Base-by-base conservation (phyloP, 2,888 invertebrate species). In the Drosophila stalkeri region DNA sequence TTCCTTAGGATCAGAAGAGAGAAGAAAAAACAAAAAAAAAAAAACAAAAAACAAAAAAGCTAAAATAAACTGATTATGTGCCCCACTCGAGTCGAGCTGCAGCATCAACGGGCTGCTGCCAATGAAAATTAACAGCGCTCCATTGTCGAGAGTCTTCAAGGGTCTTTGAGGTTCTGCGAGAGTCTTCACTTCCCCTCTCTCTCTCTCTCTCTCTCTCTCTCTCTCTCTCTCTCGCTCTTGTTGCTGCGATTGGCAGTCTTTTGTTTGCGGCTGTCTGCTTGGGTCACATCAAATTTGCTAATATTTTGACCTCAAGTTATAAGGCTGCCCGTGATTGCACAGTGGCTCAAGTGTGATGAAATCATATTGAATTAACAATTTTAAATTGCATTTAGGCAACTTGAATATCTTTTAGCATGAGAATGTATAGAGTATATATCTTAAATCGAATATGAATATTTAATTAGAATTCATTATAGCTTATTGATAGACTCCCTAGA, bases 61-160 rank as follows among this genome's bases (percentile, higher is more conserved):
- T 72, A 80, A 88, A 90, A 86, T 86, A 86, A 86, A 86, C 86
- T 90, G 86, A 86, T 86, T 86, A 86, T 86, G 86, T 89, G 82
- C 71, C 77, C 77, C 74, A 67, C 61, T 68, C 80, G 68, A 77
- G 56, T 68, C 77, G 68, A 77, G 67, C 80, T 61, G 43, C 46
- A 39, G 35, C 23, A 54, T 16, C 54, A n/a, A 37, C 23, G 54
- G 23, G 18, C n/a, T 59, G 67, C 64, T 68, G 65, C 56, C 72
- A 61, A 72, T 65, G 61, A 61, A 86, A 86, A 86, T 86, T 86
- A 86, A 81, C 90, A 79, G 84, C 74, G 61, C 49, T 23, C 46
- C 11, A 3, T n/a, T 2, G 43, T 63, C 63, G 37, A 68, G 69
- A 55, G 33, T 60, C 44, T 35, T 41, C 67, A 33, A 61, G 63